Evolutionary conservation across 1,140 invertebrate genomes (phyloP), one percentile per base, ranked within the genome.

Genomic region (Phthorimaea operculella): DNA sequence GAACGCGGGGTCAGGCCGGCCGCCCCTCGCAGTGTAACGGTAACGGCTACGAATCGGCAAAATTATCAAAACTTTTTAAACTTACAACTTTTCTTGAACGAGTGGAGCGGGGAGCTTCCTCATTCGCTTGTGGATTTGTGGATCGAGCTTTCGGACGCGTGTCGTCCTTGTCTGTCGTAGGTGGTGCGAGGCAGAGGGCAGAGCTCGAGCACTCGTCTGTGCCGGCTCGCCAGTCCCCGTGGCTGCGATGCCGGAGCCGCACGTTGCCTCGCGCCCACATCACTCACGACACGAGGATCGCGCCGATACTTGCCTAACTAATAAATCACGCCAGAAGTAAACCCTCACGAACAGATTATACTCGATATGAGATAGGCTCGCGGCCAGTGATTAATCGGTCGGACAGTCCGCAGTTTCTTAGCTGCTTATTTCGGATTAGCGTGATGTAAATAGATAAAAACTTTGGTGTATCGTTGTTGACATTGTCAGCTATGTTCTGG

Each of bases 51-150:
- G 63, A 64, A 74, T 84, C 78, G 73, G 68, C 74, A 59, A 74
- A 82, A 83, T 83, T 79, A 82, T 82, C 74, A 76, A 83, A 85
- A 85, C 68, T 83, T 85, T 85, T 82, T 73, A 83, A 47, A 83
- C 70, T 81, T 79, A 72, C 66, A 83, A 80, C 76, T 82, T 84
- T 81, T 76, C 71, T 68, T 70, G 70, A 78, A 67, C 68, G 76
- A 70, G 62, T 68, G 59, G 58, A 75, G 66, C 57, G 50, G 58
- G 63, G 60, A 68, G 69, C 66, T 68, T 74, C 63, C 69, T 70
- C 63, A 71, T 72, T 70, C 67, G 68, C 53, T 63, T 59, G 63
- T 60, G 66, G 71, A 52, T 69, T 64, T 63, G 69, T 34, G 52
- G 58, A 33, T 57, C 52, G 64, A 55, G 57, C 21, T 63, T 60